A percentile compares a stretch with the other conserved stretches of the same genome.
Evolutionary conservation across 2,797 vertebrate genomes (phyloP).

Genomic region (Rhynchonycteris naso): DNA sequence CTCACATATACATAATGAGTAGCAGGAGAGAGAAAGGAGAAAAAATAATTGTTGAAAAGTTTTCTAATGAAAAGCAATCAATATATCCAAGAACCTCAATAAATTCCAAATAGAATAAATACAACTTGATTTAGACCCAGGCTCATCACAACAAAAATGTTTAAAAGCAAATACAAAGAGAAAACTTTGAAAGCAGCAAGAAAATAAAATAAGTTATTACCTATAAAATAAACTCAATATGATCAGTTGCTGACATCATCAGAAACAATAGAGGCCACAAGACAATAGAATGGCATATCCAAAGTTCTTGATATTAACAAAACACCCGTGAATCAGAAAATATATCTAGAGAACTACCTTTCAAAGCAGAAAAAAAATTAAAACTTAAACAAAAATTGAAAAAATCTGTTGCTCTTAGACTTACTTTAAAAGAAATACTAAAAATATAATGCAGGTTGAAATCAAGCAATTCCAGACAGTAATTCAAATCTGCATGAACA

Average conservation of each 20-base stretch:
- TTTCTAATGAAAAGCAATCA: background rate
- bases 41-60: background rate
- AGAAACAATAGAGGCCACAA: background rate
- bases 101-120: background rate
- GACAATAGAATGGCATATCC: background rate
- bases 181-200: background rate
- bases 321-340: background rate
- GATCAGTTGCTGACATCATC: background rate
- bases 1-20: background rate
- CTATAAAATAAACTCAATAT: background rate
- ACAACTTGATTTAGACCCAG: background rate
- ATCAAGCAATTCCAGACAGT: background rate
- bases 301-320: background rate
- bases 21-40: background rate
- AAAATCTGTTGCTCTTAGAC: background rate
- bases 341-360: background rate
- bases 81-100: background rate
- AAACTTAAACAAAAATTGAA: background rate
- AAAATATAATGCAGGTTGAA: background rate
- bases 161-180: background rate
- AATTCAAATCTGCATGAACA: background rate
- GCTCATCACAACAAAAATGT: background rate
- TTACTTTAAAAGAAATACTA: background rate
- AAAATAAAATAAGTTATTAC: background rate
- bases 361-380: background rate